Conservation (phyloP, 1,140 invertebrate genomes). For the Megalopta genalis region DNA sequence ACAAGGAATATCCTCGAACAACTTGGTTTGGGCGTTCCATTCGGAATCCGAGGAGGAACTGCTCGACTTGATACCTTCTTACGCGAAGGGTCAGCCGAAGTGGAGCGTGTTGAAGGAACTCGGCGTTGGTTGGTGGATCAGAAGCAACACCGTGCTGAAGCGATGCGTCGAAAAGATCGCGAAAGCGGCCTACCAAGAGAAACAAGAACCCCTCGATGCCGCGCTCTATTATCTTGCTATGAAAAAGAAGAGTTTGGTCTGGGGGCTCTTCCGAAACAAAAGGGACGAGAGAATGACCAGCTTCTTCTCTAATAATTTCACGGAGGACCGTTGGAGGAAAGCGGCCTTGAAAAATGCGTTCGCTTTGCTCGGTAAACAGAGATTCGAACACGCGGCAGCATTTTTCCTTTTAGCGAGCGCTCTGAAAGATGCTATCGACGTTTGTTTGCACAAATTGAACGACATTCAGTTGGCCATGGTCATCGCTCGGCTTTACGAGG, state of each 20-base stretch:
- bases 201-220: constrained; percentile 97
- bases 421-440: constrained; percentile 96
- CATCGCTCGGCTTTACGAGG: constrained; percentile 95
- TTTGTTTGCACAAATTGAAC: constrained; percentile 94
- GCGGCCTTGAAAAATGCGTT: constrained; percentile 99
- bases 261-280: constrained; percentile 95
- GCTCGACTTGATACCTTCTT: constrained; percentile 93
- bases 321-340: constrained; percentile 95
- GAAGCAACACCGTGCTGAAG: constrained; percentile 90
- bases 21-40: constrained; percentile 99
- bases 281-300: constrained; percentile 94
- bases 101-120: constrained; percentile 97
- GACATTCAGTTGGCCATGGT: constrained; percentile 98
- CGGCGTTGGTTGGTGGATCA: constrained; percentile 98
- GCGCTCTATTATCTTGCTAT: constrained; percentile 98
- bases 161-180: constrained; percentile 96
- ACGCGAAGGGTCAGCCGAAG: constrained; percentile 89
- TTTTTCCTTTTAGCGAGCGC: constrained; percentile 97
- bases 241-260: constrained; percentile 98
- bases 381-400: constrained; percentile 95
- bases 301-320: constrained; percentile 98
- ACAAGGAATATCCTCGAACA: constrained; percentile 93
- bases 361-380: constrained; percentile 95
- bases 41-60: constrained; percentile 98
- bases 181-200: constrained; percentile 92